Percentiles rank a stretch among this genome's conserved stretches.
Evolutionary conservation across 2,113 vertebrate genomes (phyloP).

Genomic region (Seriola dumerili): DNA sequence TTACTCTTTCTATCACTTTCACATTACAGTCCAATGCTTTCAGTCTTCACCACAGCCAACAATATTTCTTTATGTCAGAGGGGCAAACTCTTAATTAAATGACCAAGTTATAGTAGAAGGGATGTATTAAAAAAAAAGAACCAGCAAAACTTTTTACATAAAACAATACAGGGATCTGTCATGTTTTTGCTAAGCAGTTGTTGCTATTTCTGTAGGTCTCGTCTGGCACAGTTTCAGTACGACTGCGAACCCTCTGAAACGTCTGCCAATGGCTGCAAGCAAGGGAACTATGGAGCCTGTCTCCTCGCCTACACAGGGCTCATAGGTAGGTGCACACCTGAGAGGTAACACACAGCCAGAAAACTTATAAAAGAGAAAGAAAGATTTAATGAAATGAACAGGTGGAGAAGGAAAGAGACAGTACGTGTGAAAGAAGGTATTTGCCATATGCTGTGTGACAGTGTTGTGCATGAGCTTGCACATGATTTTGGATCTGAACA

Average conservation of each 20-base stretch:
- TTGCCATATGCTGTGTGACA: conserved; percentile 13
- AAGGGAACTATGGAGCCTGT: conserved; percentile 87
- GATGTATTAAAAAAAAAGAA: background rate
- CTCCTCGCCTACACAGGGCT: conserved; percentile 93
- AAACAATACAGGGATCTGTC: conserved; percentile 24
- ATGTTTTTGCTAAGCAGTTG: conserved; percentile 26
- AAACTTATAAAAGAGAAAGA: background rate
- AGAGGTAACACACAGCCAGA: conserved; percentile 1
- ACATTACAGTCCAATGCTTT: conserved; percentile 67
- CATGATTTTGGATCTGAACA: too few relatives aligned
- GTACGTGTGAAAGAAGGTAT: background rate
- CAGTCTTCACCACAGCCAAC: conserved; percentile 42
- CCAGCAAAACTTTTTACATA: conserved; percentile 21
- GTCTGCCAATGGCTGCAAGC: conserved; percentile 85
- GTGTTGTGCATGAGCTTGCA: too few relatives aligned
- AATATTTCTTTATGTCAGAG: conserved; percentile 65
- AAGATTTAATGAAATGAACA: conserved; percentile 8
- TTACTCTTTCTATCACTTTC: conserved; percentile 77
- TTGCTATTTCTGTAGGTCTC: conserved; percentile 84
- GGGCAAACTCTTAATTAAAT: conserved; percentile 67
- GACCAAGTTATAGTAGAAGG: conserved; percentile 13
- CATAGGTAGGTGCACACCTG: conserved; percentile 85
- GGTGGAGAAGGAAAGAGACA: conserved; percentile 7
- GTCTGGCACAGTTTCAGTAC: conserved; percentile 92
- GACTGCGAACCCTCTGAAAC: conserved; percentile 86